A percentile compares a stretch with the other conserved stretches of the same genome.
phyloP scores from a whole-genome alignment of 2,888 invertebrate genomes.

The Cerastis rubricosa region DNA sequence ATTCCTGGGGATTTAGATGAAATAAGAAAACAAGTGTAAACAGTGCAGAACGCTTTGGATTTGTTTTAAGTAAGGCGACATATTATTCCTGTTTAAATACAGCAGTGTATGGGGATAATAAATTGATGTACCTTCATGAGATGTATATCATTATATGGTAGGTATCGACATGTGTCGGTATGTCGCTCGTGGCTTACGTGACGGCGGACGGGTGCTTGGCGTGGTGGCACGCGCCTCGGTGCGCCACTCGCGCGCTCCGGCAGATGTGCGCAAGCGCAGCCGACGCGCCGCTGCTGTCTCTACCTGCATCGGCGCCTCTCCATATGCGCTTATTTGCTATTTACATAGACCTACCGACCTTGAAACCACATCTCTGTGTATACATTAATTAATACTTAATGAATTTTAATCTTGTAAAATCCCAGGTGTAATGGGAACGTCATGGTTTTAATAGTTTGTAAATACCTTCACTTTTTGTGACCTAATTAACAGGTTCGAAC shows the following conservation, averaged over 20 bases:
- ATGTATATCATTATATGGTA: neutral
- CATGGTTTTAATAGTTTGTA: neutral
- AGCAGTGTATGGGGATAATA: neutral
- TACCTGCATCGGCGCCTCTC: constrained; percentile 68
- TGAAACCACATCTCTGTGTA: constrained; percentile 57
- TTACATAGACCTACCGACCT: constrained; percentile 66
- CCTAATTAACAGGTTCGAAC: constrained; percentile 44
- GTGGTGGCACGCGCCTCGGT: constrained; percentile 66
- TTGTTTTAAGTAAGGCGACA: neutral
- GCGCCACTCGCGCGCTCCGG: constrained; percentile 78
- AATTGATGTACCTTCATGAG: neutral
- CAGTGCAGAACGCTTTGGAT: neutral
- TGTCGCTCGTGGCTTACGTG: constrained; percentile 71
- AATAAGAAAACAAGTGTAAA: neutral
- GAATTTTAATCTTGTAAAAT: constrained; percentile 22
- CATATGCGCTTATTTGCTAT: constrained; percentile 66
- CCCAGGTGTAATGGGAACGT: neutral
- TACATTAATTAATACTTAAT: constrained; percentile 20
- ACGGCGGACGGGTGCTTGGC: constrained; percentile 67
- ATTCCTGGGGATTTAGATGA: neutral
- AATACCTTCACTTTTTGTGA: constrained; percentile 21
- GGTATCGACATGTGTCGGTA: constrained; percentile 47
- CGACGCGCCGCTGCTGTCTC: constrained; percentile 68
- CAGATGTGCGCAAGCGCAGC: constrained; percentile 84
- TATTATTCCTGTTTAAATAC: neutral